These are phyloP conservation scores for Theretra japonica DNA, from an alignment of 2,888 invertebrate genomes.

Conservation along the genomic window DNA sequence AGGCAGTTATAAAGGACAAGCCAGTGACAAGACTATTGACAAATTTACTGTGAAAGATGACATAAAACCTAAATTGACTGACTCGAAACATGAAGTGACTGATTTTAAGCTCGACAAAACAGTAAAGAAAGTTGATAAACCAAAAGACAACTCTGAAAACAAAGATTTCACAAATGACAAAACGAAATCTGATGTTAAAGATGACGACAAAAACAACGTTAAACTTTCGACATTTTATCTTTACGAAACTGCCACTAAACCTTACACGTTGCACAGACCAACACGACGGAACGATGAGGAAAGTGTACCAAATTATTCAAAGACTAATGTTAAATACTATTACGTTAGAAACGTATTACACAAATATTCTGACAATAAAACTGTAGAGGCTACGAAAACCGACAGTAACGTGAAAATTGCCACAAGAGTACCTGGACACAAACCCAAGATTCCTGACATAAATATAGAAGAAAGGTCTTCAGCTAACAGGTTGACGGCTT, in stretches of 20 bases:
- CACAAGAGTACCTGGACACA: conserved; percentile 55
- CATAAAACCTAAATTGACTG: conserved; percentile 37
- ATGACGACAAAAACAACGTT: conserved; percentile 49
- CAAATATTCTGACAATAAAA: conserved; percentile 62
- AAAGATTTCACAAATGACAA: conserved; percentile 72
- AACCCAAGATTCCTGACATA: conserved; percentile 50
- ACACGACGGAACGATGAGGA: conserved; percentile 73
- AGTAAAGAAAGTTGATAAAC: conserved; percentile 28
- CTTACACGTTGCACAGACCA: conserved; percentile 70
- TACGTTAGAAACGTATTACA: conserved; percentile 76
- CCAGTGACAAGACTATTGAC: conserved; percentile 43
- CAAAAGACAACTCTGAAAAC: conserved; percentile 57
- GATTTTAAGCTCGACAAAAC: conserved; percentile 29
- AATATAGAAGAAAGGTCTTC: conserved; percentile 69
- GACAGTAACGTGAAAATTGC: conserved; percentile 37
- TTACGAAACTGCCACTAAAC: conserved; percentile 75
- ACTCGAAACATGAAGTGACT: conserved; percentile 35
- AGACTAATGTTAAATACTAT: conserved; percentile 69
- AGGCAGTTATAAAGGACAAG: conserved; percentile 73
- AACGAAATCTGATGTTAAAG: conserved; percentile 45
- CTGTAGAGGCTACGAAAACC: conserved; percentile 42
- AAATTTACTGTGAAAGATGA: conserved; percentile 38
- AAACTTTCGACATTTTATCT: conserved; percentile 76
- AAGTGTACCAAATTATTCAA: conserved; percentile 45
- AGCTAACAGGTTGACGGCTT: conserved; percentile 58